phyloP scores from a whole-genome alignment of 1,140 invertebrate genomes.

The Lepidurus apus region DNA sequence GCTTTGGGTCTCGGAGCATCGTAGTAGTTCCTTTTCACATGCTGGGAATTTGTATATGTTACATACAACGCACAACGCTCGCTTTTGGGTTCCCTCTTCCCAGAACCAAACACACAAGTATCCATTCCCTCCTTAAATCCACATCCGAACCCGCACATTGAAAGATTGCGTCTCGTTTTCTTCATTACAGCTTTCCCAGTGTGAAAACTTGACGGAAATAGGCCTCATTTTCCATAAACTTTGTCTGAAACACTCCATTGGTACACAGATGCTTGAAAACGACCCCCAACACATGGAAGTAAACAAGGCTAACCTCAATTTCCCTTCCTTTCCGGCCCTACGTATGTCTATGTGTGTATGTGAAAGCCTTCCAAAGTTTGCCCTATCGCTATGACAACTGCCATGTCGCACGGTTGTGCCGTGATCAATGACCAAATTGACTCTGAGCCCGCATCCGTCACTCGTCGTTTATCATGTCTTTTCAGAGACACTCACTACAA shows the following conservation, averaged over 20 bases:
- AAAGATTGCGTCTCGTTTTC: neutral
- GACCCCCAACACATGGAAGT: neutral
- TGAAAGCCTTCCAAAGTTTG: neutral
- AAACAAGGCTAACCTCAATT: slow-evolving; percentile 15
- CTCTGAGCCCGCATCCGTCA: slow-evolving; percentile 8
- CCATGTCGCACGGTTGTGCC: neutral
- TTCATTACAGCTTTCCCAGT: neutral
- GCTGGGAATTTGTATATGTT: no score
- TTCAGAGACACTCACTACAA: slow-evolving; percentile 11
- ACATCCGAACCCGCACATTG: neutral
- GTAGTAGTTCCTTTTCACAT: no score
- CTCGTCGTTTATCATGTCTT: neutral
- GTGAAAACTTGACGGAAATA: neutral
- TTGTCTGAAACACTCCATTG: no score
- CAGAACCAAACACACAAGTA: slow-evolving; percentile 2
- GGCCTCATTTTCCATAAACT: neutral
- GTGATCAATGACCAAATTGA: neutral
- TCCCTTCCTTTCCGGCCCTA: neutral
- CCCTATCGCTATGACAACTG: slow-evolving; percentile 15
- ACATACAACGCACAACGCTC: no score
- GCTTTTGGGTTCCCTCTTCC: neutral
- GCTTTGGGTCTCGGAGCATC: neutral
- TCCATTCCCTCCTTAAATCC: neutral
- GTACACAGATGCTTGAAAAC: no score
- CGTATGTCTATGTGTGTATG: neutral